Evolutionary conservation across 1,140 invertebrate species (phyloP), one percentile per base, ranked within the genome.

Genomic region (Acromyrmex echinatior): DNA sequence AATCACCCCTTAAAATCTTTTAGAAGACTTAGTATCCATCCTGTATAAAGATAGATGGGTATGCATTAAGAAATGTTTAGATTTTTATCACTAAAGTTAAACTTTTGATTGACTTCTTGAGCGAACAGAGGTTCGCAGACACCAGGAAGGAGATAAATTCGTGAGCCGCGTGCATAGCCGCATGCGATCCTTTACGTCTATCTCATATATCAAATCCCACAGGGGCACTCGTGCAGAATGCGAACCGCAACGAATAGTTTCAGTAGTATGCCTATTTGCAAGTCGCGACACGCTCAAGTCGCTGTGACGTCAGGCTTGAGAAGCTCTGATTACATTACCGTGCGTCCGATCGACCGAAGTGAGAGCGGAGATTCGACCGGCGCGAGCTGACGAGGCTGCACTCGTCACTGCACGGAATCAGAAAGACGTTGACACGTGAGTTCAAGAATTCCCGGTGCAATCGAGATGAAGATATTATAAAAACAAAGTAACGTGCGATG

Each of bases 231-330:
- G 56, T 84, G 80, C 80, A 25, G 79, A 82, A 73, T 82, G 68
- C 63, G 14, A 35, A 21, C 51, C 51, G 68, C 80, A 21, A 74
- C 70, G 70, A 39, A 76, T 84, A 84, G 70, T 84, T 76, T 84
- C 56, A 74, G 70, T 60, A 74, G 70, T 62, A 84, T 51, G 80
- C 70, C 56, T 74, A 84, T 84, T 84, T 84, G 80, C 80, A 76
- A 84, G 70, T 84, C 80, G 80, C 70, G 80, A 82, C 80, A 82
- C 80, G 80, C 80, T 74, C 80, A 82, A 82, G 68, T 73, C 79
- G 10, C 51, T 18, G 53, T 71, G 31, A 84, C 45, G 56, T 84
- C 80, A 76, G 45, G 10, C 76, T 28, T 63, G 49, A 51, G 39
- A 31, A 49, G 70, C 70, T 84, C 62, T 84, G 80, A 84, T 76